A percentile compares a stretch with the other conserved stretches of the same genome.
Evolutionary conservation across 92 coral and sea anemone genomes (phyloP).

Genomic region (Phenganax stokvisi): DNA sequence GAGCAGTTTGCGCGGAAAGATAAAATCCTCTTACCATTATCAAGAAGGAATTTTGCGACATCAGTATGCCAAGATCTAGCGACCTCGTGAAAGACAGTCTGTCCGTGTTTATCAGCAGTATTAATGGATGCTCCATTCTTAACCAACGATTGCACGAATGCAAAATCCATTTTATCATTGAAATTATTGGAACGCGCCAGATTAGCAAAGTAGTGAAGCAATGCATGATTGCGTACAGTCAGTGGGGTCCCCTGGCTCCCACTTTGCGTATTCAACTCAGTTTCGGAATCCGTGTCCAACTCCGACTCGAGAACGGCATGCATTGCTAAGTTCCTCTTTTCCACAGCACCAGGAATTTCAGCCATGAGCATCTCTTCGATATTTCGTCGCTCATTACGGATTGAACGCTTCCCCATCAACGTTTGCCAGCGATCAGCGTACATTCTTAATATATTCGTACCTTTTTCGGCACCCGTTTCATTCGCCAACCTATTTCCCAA

Average conservation of each 20-base stretch:
- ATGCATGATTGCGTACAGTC: constrained; percentile 82
- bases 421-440: constrained; percentile 38
- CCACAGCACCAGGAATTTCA: constrained; percentile 31
- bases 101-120: constrained; percentile 89
- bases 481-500: neutral
- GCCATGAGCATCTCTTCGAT: constrained; percentile 36
- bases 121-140: constrained; percentile 75
- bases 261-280: neutral
- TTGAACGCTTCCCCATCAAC: constrained; percentile 27
- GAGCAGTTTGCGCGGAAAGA: neutral
- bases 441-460: constrained; percentile 21
- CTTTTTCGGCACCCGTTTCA: neutral
- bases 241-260: constrained; percentile 34
- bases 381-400: constrained; percentile 31
- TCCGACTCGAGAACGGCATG: constrained; percentile 35
- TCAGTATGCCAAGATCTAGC: constrained; percentile 88
- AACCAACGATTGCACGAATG: constrained; percentile 80
- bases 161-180: constrained; percentile 78
- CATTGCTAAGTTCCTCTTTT: constrained; percentile 34
- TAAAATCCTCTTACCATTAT: constrained; percentile 57
- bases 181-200: constrained; percentile 68
- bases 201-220: constrained; percentile 82
- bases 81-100: constrained; percentile 84
- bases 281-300: constrained; percentile 16
- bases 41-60: constrained; percentile 74